Percentiles rank a stretch among this genome's conserved stretches.
Conservation (phyloP, 2,113 vertebrate genomes). For the Thalassarche chlororhynchos region DNA sequence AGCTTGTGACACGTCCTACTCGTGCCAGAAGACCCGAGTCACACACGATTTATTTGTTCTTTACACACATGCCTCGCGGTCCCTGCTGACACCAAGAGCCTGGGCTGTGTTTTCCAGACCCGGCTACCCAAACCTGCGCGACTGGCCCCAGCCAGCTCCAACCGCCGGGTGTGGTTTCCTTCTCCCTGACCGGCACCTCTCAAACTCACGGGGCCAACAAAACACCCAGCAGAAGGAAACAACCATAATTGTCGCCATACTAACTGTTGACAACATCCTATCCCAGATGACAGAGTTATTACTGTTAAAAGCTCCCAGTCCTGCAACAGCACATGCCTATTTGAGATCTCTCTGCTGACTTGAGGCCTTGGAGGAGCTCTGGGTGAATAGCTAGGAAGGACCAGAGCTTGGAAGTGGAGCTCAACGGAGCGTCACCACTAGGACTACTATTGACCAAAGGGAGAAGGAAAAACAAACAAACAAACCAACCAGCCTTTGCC, state of each 20-base stretch:
- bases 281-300: background rate
- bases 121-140: background rate
- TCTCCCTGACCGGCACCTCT: background rate
- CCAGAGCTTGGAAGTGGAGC: background rate
- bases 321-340: background rate
- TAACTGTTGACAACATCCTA: background rate
- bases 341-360: background rate
- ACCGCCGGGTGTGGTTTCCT: background rate
- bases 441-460: background rate
- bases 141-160: background rate
- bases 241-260: background rate
- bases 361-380: background rate
- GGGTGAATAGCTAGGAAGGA: background rate
- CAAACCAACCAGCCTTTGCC: background rate
- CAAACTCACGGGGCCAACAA: fast-evolving
- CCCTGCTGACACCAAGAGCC: background rate
- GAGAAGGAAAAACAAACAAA: background rate
- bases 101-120: background rate
- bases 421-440: fast-evolving
- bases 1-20: background rate
- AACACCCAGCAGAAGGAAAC: background rate
- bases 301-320: background rate
- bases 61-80: background rate
- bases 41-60: background rate
- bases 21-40: background rate